Evolutionary conservation across 1,140 invertebrate species (phyloP).

Genomic region (Drosophila yakuba): DNA sequence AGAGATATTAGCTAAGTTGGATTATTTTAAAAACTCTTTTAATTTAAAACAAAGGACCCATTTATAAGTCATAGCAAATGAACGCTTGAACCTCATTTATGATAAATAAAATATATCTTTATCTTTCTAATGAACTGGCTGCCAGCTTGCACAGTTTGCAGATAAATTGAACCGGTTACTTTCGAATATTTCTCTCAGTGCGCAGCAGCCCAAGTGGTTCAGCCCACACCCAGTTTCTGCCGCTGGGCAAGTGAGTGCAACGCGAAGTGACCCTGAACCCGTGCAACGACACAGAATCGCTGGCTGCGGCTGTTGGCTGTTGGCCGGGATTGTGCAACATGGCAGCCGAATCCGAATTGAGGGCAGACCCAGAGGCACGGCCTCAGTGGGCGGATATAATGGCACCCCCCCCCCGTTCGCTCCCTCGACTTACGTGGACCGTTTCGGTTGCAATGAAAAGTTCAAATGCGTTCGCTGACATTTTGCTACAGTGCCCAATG

Average conservation of each 20-base stretch:
- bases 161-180: background rate
- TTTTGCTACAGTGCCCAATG: conserved; percentile 62
- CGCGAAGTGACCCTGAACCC: conserved; percentile 70
- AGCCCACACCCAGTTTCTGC: conserved; percentile 44
- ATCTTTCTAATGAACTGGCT: no score
- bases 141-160: no score
- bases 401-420: background rate
- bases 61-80: no score
- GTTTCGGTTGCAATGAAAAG: conserved; percentile 56
- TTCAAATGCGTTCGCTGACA: conserved; percentile 79
- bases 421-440: conserved; percentile 35
- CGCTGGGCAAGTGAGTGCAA: conserved; percentile 53
- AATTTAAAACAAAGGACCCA: no score
- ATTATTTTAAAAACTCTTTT: no score
- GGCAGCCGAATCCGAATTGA: conserved; percentile 27
- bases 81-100: background rate
- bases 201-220: conserved; percentile 24
- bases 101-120: background rate
- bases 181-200: background rate
- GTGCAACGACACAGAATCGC: conserved; percentile 68
- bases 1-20: no score
- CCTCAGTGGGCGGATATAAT: conserved; percentile 35
- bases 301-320: conserved; percentile 24
- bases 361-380: conserved; percentile 34
- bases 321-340: conserved; percentile 62